Evolutionary conservation across 2,113 vertebrate genomes (phyloP).

Genomic region (Taxidea taxus): DNA sequence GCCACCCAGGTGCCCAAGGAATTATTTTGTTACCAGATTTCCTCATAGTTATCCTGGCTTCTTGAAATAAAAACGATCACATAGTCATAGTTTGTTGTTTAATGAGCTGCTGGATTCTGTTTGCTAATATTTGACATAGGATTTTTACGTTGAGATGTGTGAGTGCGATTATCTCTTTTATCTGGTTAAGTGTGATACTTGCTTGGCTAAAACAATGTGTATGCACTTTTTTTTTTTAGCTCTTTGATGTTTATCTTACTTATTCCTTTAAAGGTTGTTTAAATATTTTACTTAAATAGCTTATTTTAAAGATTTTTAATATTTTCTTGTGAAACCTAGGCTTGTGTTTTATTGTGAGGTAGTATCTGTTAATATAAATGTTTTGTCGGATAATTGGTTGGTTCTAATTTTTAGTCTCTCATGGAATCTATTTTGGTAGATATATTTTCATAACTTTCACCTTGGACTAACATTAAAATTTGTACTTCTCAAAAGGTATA

Average conservation of each 20-base stretch:
- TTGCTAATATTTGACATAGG: neutral
- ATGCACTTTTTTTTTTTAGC: neutral
- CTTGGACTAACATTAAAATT: constrained; percentile 6
- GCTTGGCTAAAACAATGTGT: neutral
- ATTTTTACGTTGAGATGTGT: neutral
- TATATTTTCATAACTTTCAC: neutral
- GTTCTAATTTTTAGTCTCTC: constrained; percentile 5
- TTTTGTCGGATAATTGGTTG: neutral
- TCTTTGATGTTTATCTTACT: neutral
- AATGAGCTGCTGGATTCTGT: neutral
- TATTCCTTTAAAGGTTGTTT: neutral
- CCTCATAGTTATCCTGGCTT: neutral
- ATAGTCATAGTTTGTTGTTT: neutral
- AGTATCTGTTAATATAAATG: neutral
- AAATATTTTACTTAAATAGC: neutral
- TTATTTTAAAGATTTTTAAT: neutral
- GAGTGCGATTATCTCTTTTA: neutral
- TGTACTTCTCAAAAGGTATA: neutral
- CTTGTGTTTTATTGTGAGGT: neutral
- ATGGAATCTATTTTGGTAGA: neutral
- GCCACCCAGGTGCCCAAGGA: neutral
- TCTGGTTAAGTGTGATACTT: neutral
- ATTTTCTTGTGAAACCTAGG: constrained; percentile 18
- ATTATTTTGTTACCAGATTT: neutral
- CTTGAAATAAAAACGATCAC: neutral